These are phyloP conservation scores for Centrocercus urophasianus DNA, from an alignment of 2,113 vertebrate species.

Conservation along the genomic window DNA sequence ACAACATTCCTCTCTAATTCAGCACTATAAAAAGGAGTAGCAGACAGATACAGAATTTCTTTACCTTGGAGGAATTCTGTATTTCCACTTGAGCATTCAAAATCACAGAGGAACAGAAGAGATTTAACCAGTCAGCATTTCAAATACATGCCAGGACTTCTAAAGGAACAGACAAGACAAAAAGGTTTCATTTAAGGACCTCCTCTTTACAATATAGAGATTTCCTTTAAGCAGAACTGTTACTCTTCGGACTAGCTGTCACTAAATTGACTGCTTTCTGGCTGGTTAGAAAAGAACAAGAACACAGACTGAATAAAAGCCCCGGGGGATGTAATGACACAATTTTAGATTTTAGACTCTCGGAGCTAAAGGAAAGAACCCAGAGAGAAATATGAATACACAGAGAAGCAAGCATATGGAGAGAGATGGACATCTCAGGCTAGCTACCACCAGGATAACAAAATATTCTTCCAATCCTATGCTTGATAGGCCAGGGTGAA, in stretches of 20 bases:
- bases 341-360: constrained; percentile 5
- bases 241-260: neutral
- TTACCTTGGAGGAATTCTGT: constrained; percentile 28
- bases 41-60: neutral
- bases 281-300: neutral
- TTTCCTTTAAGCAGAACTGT: neutral
- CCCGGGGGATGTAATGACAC: neutral
- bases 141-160: neutral
- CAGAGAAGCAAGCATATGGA: neutral
- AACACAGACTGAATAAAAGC: neutral
- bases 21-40: neutral
- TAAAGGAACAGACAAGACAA: constrained; percentile 3
- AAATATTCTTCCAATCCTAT: neutral
- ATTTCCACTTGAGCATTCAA: neutral
- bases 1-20: neutral
- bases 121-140: constrained; percentile 28
- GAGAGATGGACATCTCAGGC: neutral
- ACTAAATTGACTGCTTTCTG: neutral
- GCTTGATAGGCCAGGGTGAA: no score
- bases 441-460: neutral
- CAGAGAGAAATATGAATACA: neutral
- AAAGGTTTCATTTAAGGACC: constrained; percentile 16
- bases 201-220: neutral
- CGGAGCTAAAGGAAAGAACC: neutral
- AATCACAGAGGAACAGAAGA: constrained; percentile 13